Evolutionary conservation across 2,113 vertebrate species (phyloP).

Genomic region (Gallinago jamesoni): DNA sequence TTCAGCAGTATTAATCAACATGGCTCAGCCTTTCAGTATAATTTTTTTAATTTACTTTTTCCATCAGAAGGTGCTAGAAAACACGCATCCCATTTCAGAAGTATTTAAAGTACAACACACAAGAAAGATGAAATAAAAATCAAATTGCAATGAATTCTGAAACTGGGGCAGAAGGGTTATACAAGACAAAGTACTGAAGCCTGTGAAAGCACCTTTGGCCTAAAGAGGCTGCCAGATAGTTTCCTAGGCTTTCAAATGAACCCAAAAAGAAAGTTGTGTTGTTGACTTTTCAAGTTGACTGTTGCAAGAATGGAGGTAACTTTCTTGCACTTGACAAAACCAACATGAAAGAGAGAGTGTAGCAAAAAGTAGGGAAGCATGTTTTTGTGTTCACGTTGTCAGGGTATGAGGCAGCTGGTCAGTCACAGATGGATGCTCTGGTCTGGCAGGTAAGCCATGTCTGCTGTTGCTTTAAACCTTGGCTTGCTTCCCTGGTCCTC

Average conservation of each 20-base stretch:
- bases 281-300: background rate
- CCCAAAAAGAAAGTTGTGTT: background rate
- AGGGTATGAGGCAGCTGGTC: constrained; percentile 3
- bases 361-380: background rate
- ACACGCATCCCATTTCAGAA: background rate
- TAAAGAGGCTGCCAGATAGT: background rate
- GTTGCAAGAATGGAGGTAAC: background rate
- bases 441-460: constrained; percentile 27
- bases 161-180: background rate
- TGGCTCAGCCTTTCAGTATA: background rate
- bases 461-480: constrained; percentile 49
- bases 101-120: background rate
- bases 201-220: background rate
- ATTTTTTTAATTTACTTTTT: background rate
- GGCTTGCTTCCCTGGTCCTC: background rate
- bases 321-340: background rate
- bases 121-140: background rate
- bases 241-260: background rate
- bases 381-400: background rate
- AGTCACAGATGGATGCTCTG: constrained; percentile 40
- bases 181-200: background rate
- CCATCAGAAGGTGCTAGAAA: background rate
- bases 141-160: background rate
- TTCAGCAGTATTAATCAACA: background rate
- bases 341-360: background rate